Evolutionary conservation across 2,888 invertebrate genomes (phyloP), one percentile per base, ranked within the genome.

Genomic region (Terebella lapidaria): DNA sequence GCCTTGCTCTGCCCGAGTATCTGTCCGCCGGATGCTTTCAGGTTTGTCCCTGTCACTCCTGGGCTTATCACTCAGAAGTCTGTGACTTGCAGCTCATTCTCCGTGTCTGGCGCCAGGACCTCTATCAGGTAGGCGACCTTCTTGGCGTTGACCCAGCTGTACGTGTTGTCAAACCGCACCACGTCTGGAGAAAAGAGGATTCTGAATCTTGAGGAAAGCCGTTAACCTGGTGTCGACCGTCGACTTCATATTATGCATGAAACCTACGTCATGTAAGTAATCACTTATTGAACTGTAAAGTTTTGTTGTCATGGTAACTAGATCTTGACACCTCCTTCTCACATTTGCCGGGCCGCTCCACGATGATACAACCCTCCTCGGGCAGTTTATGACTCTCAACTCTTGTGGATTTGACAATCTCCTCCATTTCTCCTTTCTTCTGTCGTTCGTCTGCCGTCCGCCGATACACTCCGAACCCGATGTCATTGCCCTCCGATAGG

Each of bases 401-500:
- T 68, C 90, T 86, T 68, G 86, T 84, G n/a, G 89, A 83, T 0
- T 87, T 87, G 60, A 92, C 55, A 22, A 90, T 58, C 26, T 61
- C 67, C 42, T 59, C 59, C 62, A 63, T 60, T 20, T 65, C 65
- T 2, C 30, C 51, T 1, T 46, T 45, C 49, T 60, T 62, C 63
- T 67, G 65, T n/a, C 58, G 27, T 22, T 24, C 30, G 15, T 64
- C 67, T 18, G 29, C 45, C 18, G 60, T 27, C 28, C 61, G 57
- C 35, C 54, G 83, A 24, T 84, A 84, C 55, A 94, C 86, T n/a
- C 89, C 87, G 80, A 94, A 94, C 74, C 90, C 90, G 57, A 94
- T 92, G 75, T 94, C 94, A 79, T 92, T 89, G 60, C 86, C 88
- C 69, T 91, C 89, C 0, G 91, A 88, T 60, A 88, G 87, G 73